Percentiles rank a stretch among this genome's conserved stretches.
Evolutionary conservation across 1,140 invertebrate genomes (phyloP).

Genomic region (Aplysia californica): DNA sequence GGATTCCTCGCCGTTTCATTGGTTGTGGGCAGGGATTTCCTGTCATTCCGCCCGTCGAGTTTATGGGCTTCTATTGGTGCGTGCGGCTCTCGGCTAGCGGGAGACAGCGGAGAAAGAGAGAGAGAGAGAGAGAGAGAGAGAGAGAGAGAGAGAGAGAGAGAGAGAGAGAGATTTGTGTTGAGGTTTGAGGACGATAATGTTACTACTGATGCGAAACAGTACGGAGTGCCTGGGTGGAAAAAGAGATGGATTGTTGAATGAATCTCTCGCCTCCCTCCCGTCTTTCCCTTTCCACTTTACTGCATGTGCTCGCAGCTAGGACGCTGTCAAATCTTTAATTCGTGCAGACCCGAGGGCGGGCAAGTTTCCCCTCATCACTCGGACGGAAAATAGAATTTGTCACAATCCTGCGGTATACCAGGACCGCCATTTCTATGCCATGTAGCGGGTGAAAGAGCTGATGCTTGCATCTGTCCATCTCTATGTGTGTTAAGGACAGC

Average conservation of each 20-base stretch:
- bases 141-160: constrained; percentile 11
- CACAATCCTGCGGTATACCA: too few species aligned
- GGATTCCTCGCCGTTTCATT: background rate
- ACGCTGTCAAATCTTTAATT: constrained; percentile 13
- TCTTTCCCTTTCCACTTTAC: background rate
- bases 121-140: constrained; percentile 10
- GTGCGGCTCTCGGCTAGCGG: too few species aligned
- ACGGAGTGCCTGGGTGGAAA: background rate
- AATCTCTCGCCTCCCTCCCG: too few species aligned
- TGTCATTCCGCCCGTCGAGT: constrained; percentile 9
- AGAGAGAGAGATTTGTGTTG: constrained; percentile 9
- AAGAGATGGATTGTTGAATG: constrained; percentile 5
- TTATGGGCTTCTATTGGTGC: constrained; percentile 17
- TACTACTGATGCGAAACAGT: background rate
- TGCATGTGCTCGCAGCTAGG: constrained; percentile 1
- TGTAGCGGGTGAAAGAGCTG: too few species aligned
- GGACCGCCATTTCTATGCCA: too few species aligned
- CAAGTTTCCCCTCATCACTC: constrained; percentile 1
- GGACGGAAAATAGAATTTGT: constrained; percentile 13
- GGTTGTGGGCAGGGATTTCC: background rate
- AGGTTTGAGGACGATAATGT: background rate
- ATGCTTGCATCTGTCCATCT: too few species aligned
- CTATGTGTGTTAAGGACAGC: too few species aligned
- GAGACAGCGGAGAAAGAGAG: background rate
- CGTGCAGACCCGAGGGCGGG: background rate